Base-by-base conservation (phyloP, 2,888 invertebrate species). In the Synergus laeviventris region DNA sequence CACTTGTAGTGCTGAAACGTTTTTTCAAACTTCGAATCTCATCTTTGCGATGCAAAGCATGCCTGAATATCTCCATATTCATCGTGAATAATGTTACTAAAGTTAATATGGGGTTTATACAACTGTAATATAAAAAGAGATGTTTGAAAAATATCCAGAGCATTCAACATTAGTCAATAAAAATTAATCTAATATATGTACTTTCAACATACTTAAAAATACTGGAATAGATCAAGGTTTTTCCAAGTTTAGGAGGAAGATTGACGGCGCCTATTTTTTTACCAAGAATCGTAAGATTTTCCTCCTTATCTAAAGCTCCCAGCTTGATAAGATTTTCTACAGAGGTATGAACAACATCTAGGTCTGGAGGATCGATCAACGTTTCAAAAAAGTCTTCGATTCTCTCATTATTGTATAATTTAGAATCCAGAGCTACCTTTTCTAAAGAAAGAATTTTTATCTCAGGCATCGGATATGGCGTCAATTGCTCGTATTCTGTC, bases 251-350 rank as follows among this genome's bases (percentile, higher is more conserved):
- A 1, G 95, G 95, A 84, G 93, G 93, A 0, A 94, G 87, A 21
- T 93, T 91, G 78, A 95, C 92, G 0, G 91, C 80, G 0, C 93
- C 91, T 0, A 94, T 89, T 0, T 92, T 84, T 36, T 88, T 87
- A 1, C 96, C 96, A 0, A 96, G 90, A 0, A 93, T 90, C 0
- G 95, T 95, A 14, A 96, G 86, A 42, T 92, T 92, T 84, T 95
- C 94, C 0, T 91, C 78, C 0, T 88, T 78, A 38, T 94, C 93
- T 3, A 95, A 82, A 0, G 94, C 93, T 1, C 93, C 93, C 87
- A 92, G 79, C 3, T 93, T 92, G 60, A 92, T 91, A 31, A 96
- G 91, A 83, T 94, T 94, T 0, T 91, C 86, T 1, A 95, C 92
- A 0, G 95, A 95, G 42, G 90, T 88, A 38, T 91, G 82, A 0